A percentile compares a stretch with the other conserved stretches of the same genome.
Evolutionary conservation across 2,113 vertebrate species (phyloP).

Genomic region (Scartelaos histophorus): DNA sequence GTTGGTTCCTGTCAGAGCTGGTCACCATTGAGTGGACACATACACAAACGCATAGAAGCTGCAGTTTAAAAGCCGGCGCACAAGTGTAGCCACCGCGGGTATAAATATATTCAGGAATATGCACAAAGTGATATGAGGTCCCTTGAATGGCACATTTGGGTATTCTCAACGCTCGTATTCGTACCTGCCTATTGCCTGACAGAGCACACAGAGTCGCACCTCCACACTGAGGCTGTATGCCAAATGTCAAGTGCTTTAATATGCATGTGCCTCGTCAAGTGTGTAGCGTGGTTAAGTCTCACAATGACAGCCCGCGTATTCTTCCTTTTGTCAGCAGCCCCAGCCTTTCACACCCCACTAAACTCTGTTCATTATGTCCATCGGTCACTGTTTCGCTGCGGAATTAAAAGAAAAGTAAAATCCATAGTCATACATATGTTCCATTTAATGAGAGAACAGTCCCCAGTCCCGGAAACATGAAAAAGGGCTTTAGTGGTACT

Average conservation of each 20-base stretch:
- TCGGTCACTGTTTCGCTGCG: neutral
- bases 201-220: conserved; percentile 33
- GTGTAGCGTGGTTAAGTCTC: conserved; percentile 20
- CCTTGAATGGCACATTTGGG: conserved; percentile 23
- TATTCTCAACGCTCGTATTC: conserved; percentile 5
- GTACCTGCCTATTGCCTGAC: conserved; percentile 22
- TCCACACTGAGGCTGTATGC: conserved; percentile 29
- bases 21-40: conserved; percentile 54
- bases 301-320: conserved; percentile 18
- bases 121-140: conserved; percentile 5
- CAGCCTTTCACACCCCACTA: conserved; percentile 10
- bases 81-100: conserved; percentile 19
- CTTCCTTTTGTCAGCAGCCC: conserved; percentile 15
- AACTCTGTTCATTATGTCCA: neutral
- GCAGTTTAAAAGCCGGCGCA: neutral
- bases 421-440: neutral
- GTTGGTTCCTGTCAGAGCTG: conserved; percentile 60
- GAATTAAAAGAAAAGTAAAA: conserved; percentile 10
- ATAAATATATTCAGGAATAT: conserved; percentile 22
- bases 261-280: conserved; percentile 31
- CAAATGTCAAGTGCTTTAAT: conserved; percentile 33
- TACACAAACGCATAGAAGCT: conserved; percentile 7
- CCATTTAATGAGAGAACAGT: neutral
- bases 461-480: neutral
- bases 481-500: neutral